phyloP scores from a whole-genome alignment of 2,888 invertebrate genomes.

The Drosophila meridiana region DNA sequence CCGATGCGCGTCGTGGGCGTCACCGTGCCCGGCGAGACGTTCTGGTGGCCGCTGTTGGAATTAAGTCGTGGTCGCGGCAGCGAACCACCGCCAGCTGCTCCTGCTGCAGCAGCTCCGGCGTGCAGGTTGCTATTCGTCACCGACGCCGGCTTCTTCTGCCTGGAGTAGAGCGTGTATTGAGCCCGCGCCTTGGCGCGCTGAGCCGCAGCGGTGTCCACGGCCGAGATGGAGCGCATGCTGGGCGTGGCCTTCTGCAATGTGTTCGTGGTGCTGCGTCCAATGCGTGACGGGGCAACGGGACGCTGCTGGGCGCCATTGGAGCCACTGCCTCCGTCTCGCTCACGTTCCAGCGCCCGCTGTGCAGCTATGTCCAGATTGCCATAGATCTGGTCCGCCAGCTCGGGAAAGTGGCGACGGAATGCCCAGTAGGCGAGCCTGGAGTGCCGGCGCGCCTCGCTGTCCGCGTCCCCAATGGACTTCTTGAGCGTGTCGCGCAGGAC shows the following conservation, averaged over 20 bases:
- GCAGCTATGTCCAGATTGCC: conserved; percentile 92
- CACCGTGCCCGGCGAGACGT: conserved; percentile 71
- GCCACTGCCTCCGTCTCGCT: conserved; percentile 77
- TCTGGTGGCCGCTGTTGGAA: conserved; percentile 36
- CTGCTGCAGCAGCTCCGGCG: conserved; percentile 5
- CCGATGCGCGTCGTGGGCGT: conserved; percentile 85
- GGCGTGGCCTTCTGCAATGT: conserved; percentile 79
- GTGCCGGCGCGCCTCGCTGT: conserved; percentile 93
- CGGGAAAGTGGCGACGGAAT: conserved; percentile 95
- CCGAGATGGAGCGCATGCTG: conserved; percentile 94
- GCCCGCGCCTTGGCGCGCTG: conserved; percentile 94
- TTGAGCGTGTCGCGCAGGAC: conserved; percentile 93
- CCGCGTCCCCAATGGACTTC: conserved; percentile 96
- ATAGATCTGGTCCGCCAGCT: conserved; percentile 93
- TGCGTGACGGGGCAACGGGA: conserved; percentile 62
- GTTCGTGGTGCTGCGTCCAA: conserved; percentile 77
- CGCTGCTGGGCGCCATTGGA: conserved; percentile 45
- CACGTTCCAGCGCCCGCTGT: conserved; percentile 87
- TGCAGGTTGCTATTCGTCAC: conserved; percentile 40
- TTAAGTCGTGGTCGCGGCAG: conserved; percentile 77
- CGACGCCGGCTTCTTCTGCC: conserved; percentile 87
- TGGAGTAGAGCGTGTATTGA: conserved; percentile 92
- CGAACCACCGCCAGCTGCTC: conserved; percentile 65
- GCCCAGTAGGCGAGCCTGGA: conserved; percentile 93
- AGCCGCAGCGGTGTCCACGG: conserved; percentile 96